Conservation (phyloP, 2,888 invertebrate genomes). For the Ectemnius continuus region DNA sequence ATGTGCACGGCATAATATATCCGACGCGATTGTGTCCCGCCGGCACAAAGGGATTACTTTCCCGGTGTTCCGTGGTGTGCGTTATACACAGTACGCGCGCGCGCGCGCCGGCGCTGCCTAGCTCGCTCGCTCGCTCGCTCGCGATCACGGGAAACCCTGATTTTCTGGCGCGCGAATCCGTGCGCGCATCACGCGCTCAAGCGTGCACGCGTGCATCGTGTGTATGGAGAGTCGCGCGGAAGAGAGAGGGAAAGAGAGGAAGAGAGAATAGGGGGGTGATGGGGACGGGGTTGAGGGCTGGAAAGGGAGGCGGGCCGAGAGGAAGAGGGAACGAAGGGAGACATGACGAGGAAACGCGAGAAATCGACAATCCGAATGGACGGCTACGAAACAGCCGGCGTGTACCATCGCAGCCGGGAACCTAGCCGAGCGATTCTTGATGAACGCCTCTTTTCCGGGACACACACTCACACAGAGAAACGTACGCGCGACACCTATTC, state of each 20-base stretch:
- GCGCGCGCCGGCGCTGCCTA: background rate
- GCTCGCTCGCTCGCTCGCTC: conserved; percentile 4
- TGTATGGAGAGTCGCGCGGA: background rate
- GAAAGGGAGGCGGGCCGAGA: background rate
- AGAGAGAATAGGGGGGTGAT: background rate
- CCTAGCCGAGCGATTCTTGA: background rate
- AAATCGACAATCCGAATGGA: conserved; percentile 9
- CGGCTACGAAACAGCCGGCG: background rate
- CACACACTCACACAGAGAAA: background rate
- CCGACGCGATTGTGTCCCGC: conserved; percentile 52
- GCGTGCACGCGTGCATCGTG: conserved; percentile 8
- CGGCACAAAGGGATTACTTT: conserved; percentile 44
- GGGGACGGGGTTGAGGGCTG: background rate
- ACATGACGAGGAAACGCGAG: background rate
- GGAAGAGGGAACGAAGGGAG: background rate
- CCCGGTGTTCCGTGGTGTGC: conserved; percentile 23
- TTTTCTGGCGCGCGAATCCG: conserved; percentile 8
- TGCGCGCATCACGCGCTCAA: conserved; percentile 16
- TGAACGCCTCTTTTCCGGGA: conserved; percentile 8
- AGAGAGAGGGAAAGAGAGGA: background rate
- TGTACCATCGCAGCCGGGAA: background rate
- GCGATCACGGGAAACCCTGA: background rate
- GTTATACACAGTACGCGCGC: conserved; percentile 11
- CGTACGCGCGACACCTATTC: conserved; percentile 3
- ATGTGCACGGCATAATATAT: conserved; percentile 60